phyloP scores from a whole-genome alignment of 2,113 vertebrate genomes.

The Saccopteryx bilineata region DNA sequence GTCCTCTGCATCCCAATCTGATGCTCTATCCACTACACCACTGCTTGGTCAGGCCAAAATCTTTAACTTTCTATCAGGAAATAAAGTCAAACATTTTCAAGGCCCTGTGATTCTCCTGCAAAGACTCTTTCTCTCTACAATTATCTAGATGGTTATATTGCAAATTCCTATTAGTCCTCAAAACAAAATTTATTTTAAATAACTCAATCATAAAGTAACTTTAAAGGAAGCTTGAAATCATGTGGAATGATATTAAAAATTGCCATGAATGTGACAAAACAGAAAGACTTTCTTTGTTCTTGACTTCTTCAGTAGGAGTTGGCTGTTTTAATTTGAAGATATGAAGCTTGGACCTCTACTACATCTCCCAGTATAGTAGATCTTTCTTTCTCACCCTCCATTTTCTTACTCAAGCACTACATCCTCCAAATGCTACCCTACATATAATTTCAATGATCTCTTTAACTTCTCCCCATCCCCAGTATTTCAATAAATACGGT shows the following conservation, averaged over 20 bases:
- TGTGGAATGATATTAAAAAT: not conserved
- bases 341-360: fast-evolving
- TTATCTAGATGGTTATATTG: not conserved
- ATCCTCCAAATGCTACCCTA: not conserved
- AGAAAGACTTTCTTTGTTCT: not conserved
- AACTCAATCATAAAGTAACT: not conserved
- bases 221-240: not conserved
- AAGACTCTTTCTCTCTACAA: not conserved
- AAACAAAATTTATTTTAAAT: slow-evolving; percentile 40
- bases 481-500: not conserved
- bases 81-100: not conserved
- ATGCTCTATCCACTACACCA: too few relatives aligned
- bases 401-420: not conserved
- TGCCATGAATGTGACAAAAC: not conserved
- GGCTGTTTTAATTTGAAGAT: not conserved
- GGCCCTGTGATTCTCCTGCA: not conserved
- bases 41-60: not conserved
- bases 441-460: not conserved
- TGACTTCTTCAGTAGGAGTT: not conserved
- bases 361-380: not conserved
- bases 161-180: not conserved
- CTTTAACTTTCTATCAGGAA: not conserved
- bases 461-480: not conserved
- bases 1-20: too few relatives aligned
- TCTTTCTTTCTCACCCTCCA: not conserved